phyloP scores from a whole-genome alignment of 1,140 invertebrate species.

The Camponotus pennsylvanicus region DNA sequence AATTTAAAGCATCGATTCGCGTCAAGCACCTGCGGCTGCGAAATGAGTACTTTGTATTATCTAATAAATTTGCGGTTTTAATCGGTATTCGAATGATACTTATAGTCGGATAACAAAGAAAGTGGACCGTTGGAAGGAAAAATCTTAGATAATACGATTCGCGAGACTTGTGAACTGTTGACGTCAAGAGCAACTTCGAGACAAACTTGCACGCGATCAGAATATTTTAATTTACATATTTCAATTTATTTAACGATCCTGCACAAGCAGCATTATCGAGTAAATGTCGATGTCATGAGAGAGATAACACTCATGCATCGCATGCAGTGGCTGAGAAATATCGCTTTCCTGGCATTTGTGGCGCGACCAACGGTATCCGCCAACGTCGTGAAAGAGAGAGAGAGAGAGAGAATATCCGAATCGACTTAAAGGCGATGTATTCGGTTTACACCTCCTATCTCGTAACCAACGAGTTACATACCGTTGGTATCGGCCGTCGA shows the following conservation, averaged over 20 bases:
- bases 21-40: not conserved
- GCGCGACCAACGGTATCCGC: constrained; percentile 49
- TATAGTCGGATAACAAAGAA: not conserved
- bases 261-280: not conserved
- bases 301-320: constrained; percentile 47
- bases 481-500: constrained; percentile 20
- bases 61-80: constrained; percentile 2
- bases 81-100: constrained; percentile 31
- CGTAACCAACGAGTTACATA: not conserved
- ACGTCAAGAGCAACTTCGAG: not conserved
- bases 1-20: constrained; percentile 30
- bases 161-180: not conserved
- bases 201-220: not conserved
- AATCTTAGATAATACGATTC: not conserved
- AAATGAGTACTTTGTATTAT: not conserved
- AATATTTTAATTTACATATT: too few relatives aligned
- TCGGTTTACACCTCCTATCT: constrained; percentile 21
- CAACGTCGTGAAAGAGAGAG: not conserved
- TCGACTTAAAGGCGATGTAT: not conserved
- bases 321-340: constrained; percentile 41
- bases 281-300: constrained; percentile 28
- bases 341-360: constrained; percentile 50
- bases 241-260: constrained; percentile 9
- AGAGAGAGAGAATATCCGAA: constrained; percentile 34
- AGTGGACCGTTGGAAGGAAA: constrained; percentile 28